A percentile compares a stretch with the other conserved stretches of the same genome.
Conservation (phyloP, 2,113 vertebrate species). For the Electrona antarctica region DNA sequence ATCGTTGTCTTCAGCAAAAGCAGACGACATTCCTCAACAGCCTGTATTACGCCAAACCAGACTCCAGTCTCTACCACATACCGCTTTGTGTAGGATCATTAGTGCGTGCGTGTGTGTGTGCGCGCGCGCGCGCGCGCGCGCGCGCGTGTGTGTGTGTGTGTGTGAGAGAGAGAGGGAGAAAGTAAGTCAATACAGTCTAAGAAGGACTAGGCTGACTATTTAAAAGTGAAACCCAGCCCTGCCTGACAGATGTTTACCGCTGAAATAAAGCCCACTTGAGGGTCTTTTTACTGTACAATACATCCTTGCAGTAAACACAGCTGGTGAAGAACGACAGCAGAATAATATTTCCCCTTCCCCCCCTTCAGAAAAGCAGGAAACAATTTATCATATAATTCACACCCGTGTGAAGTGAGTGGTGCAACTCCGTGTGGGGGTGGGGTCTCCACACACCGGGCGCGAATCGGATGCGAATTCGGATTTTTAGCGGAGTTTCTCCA, state of each 20-base stretch:
- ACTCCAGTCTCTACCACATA: not conserved
- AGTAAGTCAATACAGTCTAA: not conserved
- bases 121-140: not conserved
- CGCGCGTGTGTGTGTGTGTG: not conserved
- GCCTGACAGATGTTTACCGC: not conserved
- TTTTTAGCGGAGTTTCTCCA: no score
- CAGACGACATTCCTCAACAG: not conserved
- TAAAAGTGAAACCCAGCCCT: not conserved
- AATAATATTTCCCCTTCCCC: no score
- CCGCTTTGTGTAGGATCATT: not conserved
- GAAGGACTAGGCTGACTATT: not conserved
- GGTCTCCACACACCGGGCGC: no score
- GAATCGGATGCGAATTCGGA: no score
- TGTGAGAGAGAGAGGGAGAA: not conserved
- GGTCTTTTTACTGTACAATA: not conserved
- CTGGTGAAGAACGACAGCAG: no score
- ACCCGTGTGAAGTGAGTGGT: no score
- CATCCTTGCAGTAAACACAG: no score
- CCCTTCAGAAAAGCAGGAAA: no score
- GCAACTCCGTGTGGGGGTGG: no score
- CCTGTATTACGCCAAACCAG: not conserved
- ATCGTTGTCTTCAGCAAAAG: not conserved
- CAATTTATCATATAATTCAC: no score
- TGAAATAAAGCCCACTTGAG: not conserved
- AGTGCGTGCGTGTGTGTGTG: not conserved